These are phyloP conservation scores for Empidonax traillii DNA, from an alignment of 2,113 vertebrate genomes.

Conservation along the genomic window DNA sequence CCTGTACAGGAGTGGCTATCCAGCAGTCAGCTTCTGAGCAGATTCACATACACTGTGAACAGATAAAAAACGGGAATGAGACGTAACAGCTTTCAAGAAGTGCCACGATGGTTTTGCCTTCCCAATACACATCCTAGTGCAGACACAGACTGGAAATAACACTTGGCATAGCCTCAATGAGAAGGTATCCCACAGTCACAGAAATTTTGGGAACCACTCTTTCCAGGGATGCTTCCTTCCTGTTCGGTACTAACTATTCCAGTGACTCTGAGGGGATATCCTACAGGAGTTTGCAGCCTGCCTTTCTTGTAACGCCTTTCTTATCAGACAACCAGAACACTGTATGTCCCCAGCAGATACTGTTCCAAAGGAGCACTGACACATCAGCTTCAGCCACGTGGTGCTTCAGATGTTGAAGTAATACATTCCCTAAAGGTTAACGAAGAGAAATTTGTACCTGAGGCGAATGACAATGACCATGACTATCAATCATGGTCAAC, in stretches of 20 bases:
- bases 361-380: neutral
- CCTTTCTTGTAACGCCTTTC: neutral
- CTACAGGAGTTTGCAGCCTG: neutral
- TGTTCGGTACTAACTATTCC: neutral
- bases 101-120: neutral
- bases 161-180: neutral
- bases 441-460: neutral
- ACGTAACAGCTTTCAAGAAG: neutral
- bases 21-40: neutral
- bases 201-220: neutral
- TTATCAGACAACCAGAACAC: neutral
- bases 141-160: neutral
- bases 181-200: neutral
- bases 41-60: neutral
- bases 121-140: fast-evolving
- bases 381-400: neutral
- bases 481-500: neutral
- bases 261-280: neutral
- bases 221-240: neutral
- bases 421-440: neutral
- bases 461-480: neutral
- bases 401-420: neutral
- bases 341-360: neutral
- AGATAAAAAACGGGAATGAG: neutral
- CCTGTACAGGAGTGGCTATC: neutral